Conservation (phyloP, 2,113 vertebrate species). For the Acinonyx jubatus region DNA sequence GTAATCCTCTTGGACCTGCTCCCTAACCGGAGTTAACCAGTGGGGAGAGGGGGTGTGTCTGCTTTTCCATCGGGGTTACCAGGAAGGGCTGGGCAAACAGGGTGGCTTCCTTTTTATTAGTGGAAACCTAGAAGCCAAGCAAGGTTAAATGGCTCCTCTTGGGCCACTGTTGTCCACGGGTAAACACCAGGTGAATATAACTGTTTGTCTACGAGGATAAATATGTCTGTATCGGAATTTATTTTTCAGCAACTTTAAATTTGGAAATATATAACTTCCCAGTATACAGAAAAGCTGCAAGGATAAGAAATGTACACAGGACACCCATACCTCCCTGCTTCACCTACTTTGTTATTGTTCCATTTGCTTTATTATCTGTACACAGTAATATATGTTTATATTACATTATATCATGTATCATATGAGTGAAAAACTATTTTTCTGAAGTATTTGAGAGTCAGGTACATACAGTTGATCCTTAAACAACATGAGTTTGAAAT, state of each 20-base stretch:
- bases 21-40: background rate
- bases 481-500: background rate
- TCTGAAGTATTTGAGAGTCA: background rate
- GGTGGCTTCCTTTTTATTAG: background rate
- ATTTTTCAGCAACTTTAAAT: background rate
- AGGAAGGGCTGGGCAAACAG: accelerated
- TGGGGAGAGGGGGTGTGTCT: background rate
- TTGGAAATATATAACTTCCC: background rate
- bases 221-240: background rate
- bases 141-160: background rate
- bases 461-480: background rate
- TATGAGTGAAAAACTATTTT: background rate
- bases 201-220: background rate
- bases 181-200: background rate
- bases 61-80: background rate
- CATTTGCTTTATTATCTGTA: background rate
- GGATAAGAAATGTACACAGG: background rate
- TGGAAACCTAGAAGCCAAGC: background rate
- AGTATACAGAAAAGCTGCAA: background rate
- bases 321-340: background rate
- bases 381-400: background rate
- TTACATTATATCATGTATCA: background rate
- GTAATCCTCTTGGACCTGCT: background rate
- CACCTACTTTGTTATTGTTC: background rate
- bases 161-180: background rate